Percentiles rank a stretch among this genome's conserved stretches.
Evolutionary conservation across 2,888 invertebrate species (phyloP).

Genomic region (Smittia aterrima): DNA sequence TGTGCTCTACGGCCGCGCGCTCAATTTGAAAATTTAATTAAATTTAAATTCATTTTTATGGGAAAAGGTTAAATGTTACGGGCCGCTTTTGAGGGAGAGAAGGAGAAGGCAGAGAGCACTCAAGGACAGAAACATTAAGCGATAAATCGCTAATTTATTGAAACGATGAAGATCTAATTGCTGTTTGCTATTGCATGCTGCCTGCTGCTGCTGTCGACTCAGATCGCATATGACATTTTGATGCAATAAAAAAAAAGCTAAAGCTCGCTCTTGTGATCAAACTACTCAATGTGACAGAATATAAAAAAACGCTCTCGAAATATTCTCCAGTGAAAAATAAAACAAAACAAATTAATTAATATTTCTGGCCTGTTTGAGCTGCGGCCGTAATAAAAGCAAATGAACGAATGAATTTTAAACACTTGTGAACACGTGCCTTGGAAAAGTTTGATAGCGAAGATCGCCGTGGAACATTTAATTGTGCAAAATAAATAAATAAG

Average conservation of each 20-base stretch:
- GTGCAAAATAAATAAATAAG: neutral
- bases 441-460: neutral
- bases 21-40: slow-evolving; percentile 41
- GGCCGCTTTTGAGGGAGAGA: neutral
- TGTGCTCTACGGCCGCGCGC: slow-evolving; percentile 17
- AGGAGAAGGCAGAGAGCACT: neutral
- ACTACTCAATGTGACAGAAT: neutral
- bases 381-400: slow-evolving; percentile 12
- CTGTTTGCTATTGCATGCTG: slow-evolving; percentile 13
- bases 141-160: slow-evolving; percentile 41
- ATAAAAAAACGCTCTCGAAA: neutral
- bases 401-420: slow-evolving; percentile 1
- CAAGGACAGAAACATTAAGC: slow-evolving; percentile 41
- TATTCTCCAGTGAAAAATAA: neutral
- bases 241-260: slow-evolving; percentile 15
- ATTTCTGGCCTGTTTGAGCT: neutral
- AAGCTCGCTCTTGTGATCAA: slow-evolving; percentile 12
- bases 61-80: slow-evolving; percentile 41
- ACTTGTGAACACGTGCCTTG: slow-evolving; percentile 1
- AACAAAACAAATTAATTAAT: slow-evolving; percentile 8
- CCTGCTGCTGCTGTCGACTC: too few species aligned
- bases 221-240: slow-evolving; percentile 5
- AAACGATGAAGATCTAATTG: slow-evolving; percentile 39
- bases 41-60: slow-evolving; percentile 37
- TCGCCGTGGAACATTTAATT: too few species aligned